phyloP scores from a whole-genome alignment of 1,140 invertebrate genomes.

The Ditylenchus dipsaci region DNA sequence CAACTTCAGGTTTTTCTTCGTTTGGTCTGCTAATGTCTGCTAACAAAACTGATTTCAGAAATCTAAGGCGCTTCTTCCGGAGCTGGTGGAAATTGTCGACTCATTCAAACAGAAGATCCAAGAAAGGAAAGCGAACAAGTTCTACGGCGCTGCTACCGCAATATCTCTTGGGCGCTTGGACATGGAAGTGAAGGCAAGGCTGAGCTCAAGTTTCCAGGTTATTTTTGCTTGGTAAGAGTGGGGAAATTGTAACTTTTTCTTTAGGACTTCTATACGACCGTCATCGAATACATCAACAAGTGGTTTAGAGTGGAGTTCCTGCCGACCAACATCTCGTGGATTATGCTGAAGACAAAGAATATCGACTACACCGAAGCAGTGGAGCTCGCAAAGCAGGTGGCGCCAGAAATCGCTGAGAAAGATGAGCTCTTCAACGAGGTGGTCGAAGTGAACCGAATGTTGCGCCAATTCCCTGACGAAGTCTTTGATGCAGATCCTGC shows the following conservation, averaged over 20 bases:
- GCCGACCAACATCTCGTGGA: constrained; percentile 7
- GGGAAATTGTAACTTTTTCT: not conserved
- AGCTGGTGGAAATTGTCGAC: not conserved
- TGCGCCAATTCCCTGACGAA: not conserved
- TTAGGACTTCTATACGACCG: constrained; percentile 16
- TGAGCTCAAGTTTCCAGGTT: constrained; percentile 3
- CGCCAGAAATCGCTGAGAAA: constrained; percentile 3
- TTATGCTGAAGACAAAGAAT: constrained; percentile 4
- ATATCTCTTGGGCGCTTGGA: no score
- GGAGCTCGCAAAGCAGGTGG: constrained; percentile 2
- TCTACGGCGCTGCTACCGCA: no score
- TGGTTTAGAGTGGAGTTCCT: constrained; percentile 11
- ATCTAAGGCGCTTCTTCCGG: not conserved
- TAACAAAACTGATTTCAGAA: not conserved
- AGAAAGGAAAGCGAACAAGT: not conserved
- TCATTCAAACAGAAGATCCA: constrained; percentile 7
- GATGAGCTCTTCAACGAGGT: constrained; percentile 9
- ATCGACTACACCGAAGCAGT: not conserved
- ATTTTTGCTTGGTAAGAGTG: constrained; percentile 11
- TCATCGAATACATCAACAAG: constrained; percentile 9
- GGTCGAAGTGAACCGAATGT: not conserved
- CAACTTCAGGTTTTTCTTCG: no score
- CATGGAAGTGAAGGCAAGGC: not conserved
- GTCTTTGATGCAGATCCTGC: not conserved
- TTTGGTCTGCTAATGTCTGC: no score